Base-by-base conservation (phyloP, 2,797 vertebrate genomes). In the Sebastes itinus region DNA sequence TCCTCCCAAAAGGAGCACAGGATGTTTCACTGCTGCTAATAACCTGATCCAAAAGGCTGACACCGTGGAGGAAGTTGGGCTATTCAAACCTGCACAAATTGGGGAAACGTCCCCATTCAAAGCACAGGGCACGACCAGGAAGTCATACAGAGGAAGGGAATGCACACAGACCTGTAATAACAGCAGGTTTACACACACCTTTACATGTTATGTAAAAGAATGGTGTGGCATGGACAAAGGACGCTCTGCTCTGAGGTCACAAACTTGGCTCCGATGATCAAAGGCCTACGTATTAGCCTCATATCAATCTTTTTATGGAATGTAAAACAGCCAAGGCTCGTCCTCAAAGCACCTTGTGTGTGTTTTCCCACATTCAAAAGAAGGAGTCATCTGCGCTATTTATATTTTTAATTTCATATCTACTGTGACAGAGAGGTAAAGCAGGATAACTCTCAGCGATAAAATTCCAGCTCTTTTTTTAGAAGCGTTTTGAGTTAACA, bases 31-130 rank as follows among this genome's bases (percentile, higher is more conserved):
- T 2, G 42, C 23, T 33, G 33, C 61, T 62, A 69, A 54, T 59
- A 78, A 75, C 22, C 33, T 11, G 35, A 72, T 72, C 55, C 60
- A 70, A 77, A 80, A 83, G 35, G 63, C 49, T 7, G 13, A 72
- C 72, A 23, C 46, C 49, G 2, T 12, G 77, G 61, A 85, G 86
- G 84, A 93, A 86, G 84, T 78, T 18, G 42, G 22, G 60, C 62
- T 83, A 81, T 86, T 90, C 88, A 92, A 90, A 90, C 52, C 62
- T 72, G 56, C 80, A 76, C 83, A 90, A 75, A 89, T 73, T 68
- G 54, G 71, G 87, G 85, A 81, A 83, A 77, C 8, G 8, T 70
- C 64, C 58, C 58, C 69, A 83, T 75, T 82, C 75, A 82, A 87
- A 88, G 85, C 63, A 81, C 14, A 54, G 35, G 77, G 73, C 71